These are phyloP conservation scores for Pelodiscus sinensis DNA, from an alignment of 2,113 vertebrate genomes.

Conservation along the genomic window DNA sequence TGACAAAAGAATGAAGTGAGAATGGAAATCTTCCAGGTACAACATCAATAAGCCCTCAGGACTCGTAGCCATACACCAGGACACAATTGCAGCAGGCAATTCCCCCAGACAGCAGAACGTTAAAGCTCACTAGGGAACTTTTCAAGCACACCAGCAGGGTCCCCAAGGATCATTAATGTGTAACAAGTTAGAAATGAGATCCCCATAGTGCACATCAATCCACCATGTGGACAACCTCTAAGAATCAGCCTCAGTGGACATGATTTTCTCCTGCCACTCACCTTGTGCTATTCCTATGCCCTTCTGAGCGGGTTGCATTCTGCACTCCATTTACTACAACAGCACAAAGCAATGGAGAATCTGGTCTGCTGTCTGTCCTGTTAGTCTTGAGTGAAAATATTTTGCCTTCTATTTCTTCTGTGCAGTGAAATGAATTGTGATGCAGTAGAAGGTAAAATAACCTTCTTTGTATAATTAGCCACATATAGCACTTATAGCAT, in stretches of 20 bases:
- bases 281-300: background rate
- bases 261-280: background rate
- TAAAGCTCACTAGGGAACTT: background rate
- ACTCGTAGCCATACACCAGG: background rate
- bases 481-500: constrained; percentile 50
- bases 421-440: constrained; percentile 26
- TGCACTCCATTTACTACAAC: background rate
- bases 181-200: background rate
- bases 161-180: background rate
- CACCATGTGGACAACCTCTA: background rate
- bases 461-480: constrained; percentile 55
- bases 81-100: background rate
- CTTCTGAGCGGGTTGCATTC: background rate
- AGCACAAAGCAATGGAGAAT: background rate
- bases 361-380: background rate
- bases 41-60: background rate
- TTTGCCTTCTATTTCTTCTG: constrained; percentile 25
- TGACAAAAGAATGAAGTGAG: too few relatives aligned
- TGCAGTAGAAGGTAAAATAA: constrained; percentile 51
- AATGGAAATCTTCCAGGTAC: background rate
- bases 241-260: background rate
- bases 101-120: too few relatives aligned
- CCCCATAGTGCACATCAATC: background rate
- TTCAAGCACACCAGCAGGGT: background rate
- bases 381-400: constrained; percentile 21